A percentile compares a stretch with the other conserved stretches of the same genome.
These are phyloP conservation scores for Willowsia nigromaculata DNA, from an alignment of 2,888 invertebrate genomes.

Conservation along the genomic window DNA sequence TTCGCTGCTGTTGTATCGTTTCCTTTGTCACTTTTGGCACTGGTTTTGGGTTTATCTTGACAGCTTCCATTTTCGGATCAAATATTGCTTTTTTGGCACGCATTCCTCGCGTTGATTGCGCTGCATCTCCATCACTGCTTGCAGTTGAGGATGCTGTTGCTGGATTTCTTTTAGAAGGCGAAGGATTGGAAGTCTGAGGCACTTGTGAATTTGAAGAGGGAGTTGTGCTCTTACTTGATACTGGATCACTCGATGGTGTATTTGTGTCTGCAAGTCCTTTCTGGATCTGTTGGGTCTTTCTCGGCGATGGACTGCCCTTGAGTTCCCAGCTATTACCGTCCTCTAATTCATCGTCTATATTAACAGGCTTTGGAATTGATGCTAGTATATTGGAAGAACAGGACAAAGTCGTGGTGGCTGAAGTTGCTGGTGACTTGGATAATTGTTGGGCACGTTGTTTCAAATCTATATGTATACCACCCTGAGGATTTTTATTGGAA, in stretches of 20 bases:
- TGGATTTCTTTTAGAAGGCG: background rate
- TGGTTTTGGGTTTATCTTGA: background rate
- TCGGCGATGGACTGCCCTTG: background rate
- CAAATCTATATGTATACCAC: background rate
- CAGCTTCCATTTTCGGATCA: slow-evolving; percentile 24
- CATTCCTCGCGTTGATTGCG: background rate
- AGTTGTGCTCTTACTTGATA: background rate
- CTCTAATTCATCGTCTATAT: background rate
- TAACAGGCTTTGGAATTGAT: background rate
- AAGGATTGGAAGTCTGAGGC: background rate
- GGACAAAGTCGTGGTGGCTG: background rate
- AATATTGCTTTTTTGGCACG: background rate
- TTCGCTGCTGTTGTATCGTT: background rate
- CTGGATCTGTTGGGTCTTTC: background rate
- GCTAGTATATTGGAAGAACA: background rate
- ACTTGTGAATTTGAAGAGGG: background rate
- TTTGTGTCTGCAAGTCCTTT: background rate
- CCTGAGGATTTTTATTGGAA: background rate
- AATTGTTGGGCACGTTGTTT: background rate
- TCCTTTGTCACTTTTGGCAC: slow-evolving; percentile 27
- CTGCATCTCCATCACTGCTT: background rate
- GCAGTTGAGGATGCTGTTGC: background rate
- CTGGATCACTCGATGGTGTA: background rate
- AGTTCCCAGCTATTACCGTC: background rate
- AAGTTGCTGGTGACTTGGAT: background rate